Conservation (phyloP, 2,888 invertebrate genomes). For the Nudaria mundana region DNA sequence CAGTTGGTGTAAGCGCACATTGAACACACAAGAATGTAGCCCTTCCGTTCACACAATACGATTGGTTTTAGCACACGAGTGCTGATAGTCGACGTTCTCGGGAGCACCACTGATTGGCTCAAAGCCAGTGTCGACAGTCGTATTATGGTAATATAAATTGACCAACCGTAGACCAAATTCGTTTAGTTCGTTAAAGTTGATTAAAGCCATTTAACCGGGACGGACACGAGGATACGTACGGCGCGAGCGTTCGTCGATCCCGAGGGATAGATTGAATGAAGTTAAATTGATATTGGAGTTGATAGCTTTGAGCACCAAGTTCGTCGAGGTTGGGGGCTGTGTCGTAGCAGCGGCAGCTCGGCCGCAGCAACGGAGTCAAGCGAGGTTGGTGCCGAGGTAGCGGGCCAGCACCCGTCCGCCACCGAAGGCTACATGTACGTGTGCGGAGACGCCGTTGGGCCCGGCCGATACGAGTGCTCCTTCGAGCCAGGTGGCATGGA, state of each 20-base stretch:
- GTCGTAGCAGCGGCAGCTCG: slow-evolving; percentile 41
- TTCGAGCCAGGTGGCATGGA: slow-evolving; percentile 82
- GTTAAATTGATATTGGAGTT: slow-evolving; percentile 71
- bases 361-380: slow-evolving; percentile 71
- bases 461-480: slow-evolving; percentile 67
- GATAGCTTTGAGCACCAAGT: slow-evolving; percentile 50
- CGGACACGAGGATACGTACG: slow-evolving; percentile 75
- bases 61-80: slow-evolving; percentile 47
- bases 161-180: slow-evolving; percentile 80
- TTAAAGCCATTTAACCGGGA: slow-evolving; percentile 81
- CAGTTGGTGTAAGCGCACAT: slow-evolving; percentile 57
- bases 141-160: slow-evolving; percentile 82
- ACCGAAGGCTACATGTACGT: slow-evolving; percentile 76
- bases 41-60: slow-evolving; percentile 48
- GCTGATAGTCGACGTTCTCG: slow-evolving; percentile 33
- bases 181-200: slow-evolving; percentile 82
- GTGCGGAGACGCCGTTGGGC: slow-evolving; percentile 60
- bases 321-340: slow-evolving; percentile 38
- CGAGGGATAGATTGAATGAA: slow-evolving; percentile 70
- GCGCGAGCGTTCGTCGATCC: slow-evolving; percentile 74
- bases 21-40: slow-evolving; percentile 44
- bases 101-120: slow-evolving; percentile 63
- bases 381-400: slow-evolving; percentile 71
- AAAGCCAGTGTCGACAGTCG: slow-evolving; percentile 43
- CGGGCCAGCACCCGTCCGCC: slow-evolving; percentile 73